Conservation (phyloP, 2,888 invertebrate genomes). For the Agonopterix alstromeriana region DNA sequence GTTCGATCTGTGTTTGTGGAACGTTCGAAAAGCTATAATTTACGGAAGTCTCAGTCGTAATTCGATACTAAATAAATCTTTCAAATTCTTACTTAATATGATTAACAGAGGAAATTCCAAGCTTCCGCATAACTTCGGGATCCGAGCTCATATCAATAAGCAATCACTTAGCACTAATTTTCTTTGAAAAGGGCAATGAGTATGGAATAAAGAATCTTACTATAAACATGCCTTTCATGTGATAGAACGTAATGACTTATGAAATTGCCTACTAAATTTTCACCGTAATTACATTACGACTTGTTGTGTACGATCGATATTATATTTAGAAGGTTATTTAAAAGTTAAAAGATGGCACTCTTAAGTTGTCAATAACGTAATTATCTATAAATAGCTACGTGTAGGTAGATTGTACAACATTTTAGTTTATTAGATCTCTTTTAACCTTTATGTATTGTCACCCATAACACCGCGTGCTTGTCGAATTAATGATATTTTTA, state of each 20-base stretch:
- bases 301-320: too few relatives aligned
- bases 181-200: constrained; percentile 34
- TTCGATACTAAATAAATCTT: constrained; percentile 14
- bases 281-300: neutral
- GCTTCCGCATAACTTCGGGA: constrained; percentile 53
- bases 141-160: constrained; percentile 43
- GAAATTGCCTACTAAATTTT: neutral
- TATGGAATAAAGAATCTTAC: constrained; percentile 26
- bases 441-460: too few relatives aligned
- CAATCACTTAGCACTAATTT: constrained; percentile 47
- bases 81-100: constrained; percentile 33
- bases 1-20: too few relatives aligned
- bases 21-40: constrained; percentile 1
- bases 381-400: too few relatives aligned
- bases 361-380: too few relatives aligned
- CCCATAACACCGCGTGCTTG: too few relatives aligned
- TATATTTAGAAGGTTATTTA: too few relatives aligned
- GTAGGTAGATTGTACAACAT: too few relatives aligned
- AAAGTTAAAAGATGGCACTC: too few relatives aligned
- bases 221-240: too few relatives aligned
- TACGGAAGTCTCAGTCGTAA: neutral
- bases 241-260: neutral
- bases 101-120: constrained; percentile 51
- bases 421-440: too few relatives aligned
- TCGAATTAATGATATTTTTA: too few relatives aligned